phyloP scores from a whole-genome alignment of 2,888 invertebrate species.

The Caradrina kadenii region DNA sequence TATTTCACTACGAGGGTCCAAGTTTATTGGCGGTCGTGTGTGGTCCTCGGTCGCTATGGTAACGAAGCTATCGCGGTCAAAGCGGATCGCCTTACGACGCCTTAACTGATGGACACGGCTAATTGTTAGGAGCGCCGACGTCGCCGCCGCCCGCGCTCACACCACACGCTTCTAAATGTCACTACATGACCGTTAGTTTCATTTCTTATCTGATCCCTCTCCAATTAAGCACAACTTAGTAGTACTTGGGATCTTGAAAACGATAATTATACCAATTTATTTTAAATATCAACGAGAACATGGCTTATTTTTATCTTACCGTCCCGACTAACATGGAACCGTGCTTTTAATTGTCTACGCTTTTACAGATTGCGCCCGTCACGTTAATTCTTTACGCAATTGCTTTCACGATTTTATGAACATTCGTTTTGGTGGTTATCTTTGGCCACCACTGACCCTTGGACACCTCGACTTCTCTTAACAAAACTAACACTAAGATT shows the following conservation, averaged over 20 bases:
- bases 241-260: conserved; percentile 55
- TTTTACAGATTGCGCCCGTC: conserved; percentile 47
- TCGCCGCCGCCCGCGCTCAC: conserved; percentile 69
- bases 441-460: conserved; percentile 42
- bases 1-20: conserved; percentile 72
- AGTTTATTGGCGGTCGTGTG: conserved; percentile 83
- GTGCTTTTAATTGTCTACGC: conserved; percentile 58
- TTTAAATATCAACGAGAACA: conserved; percentile 54
- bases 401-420: conserved; percentile 46
- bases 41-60: conserved; percentile 87
- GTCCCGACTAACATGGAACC: conserved; percentile 32
- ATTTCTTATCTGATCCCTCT: conserved; percentile 72
- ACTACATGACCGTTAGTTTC: conserved; percentile 75
- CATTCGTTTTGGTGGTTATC: conserved; percentile 37
- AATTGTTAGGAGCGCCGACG: conserved; percentile 82
- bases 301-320: conserved; percentile 45
- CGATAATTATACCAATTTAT: conserved; percentile 62
- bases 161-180: conserved; percentile 81
- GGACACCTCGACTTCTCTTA: conserved; percentile 33
- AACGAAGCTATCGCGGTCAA: conserved; percentile 72
- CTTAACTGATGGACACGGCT: conserved; percentile 85
- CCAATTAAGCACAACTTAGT: conserved; percentile 72
- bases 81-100: conserved; percentile 61
- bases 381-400: conserved; percentile 53
- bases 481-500: conserved; percentile 27